Base-by-base conservation (phyloP, 2,113 vertebrate species). In the Cisticola juncidis region DNA sequence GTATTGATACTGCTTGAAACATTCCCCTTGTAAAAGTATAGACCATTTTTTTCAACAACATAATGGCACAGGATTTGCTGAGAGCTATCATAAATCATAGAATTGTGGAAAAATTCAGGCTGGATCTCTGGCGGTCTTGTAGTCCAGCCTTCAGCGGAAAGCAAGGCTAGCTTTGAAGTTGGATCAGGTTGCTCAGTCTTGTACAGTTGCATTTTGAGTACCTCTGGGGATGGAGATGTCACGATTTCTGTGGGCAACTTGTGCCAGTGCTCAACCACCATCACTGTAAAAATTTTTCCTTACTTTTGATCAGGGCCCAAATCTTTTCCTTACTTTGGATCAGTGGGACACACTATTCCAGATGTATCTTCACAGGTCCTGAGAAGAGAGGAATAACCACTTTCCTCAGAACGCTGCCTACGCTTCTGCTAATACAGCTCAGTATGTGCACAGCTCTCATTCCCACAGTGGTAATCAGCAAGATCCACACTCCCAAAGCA, bases 1-100 rank as follows among this genome's bases (percentile, higher is more conserved):
- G 44, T 66, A 81, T 69, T 90, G 56, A 90, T 95, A 86, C n/a
- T 73, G 36, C 47, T 72, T 62, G 83, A 92, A 96, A 94, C 20
- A 33, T 88, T 95, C 51, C 33, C 31, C 79, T 84, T 62, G 47
- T 54, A 81, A 90, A 97, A 94, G 51, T 44, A 54, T 19, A 93
- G 64, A 51, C 26, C 22, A 35, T 66, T 91, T 90, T 90, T 92
- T 96, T 86, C 88, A 92, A 65, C 54, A 88, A 66, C 17, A 17
- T 90, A 83, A 88, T 92, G 72, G 76, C 77, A 68, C 21, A 66
- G 54, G 47, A 74, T 94, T 96, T 88, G 35, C 80, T 90, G 64
- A 92, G 15, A 95, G 68, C 88, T 81, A 78, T 78, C 72, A 88
- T 88, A 92, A 96, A 93, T 96, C 88, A 90, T 29, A 61, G 85